Conservation (phyloP, 2,113 vertebrate genomes). For the Microtus pennsylvanicus region DNA sequence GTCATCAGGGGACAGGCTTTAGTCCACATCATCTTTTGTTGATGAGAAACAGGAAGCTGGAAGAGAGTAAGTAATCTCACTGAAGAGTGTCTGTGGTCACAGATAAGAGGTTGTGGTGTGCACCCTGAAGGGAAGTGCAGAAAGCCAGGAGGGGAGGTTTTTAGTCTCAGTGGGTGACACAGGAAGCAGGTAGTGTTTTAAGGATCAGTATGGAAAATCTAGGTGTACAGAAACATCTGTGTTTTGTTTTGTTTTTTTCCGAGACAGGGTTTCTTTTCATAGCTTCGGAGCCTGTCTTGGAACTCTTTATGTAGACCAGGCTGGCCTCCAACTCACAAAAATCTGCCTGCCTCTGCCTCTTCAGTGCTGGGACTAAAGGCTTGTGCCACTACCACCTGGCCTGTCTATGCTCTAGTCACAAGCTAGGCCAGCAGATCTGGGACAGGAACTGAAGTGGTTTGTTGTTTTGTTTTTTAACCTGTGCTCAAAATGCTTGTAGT, state of each 20-base stretch:
- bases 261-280: too few species aligned
- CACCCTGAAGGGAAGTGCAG: neutral
- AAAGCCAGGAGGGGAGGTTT: neutral
- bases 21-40: neutral
- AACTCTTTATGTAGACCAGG: too few species aligned
- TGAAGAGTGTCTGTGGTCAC: neutral
- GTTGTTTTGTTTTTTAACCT: neutral
- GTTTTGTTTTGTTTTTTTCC: neutral
- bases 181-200: constrained; percentile 3
- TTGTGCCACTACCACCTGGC: accelerated
- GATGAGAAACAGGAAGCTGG: constrained; percentile 69
- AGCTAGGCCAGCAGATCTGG: neutral
- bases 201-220: neutral
- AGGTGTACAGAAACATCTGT: neutral
- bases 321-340: too few species aligned
- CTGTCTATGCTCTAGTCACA: neutral
- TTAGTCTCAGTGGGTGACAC: neutral
- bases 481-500: neutral
- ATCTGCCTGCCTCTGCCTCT: too few species aligned
- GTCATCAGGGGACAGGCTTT: neutral
- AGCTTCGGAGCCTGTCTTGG: too few species aligned
- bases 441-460: neutral
- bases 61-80: neutral
- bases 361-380: too few species aligned
- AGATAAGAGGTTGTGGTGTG: constrained; percentile 36